A percentile compares a stretch with the other conserved stretches of the same genome.
phyloP scores from a whole-genome alignment of 2,797 vertebrate genomes.

The Alfaro cultratus region DNA sequence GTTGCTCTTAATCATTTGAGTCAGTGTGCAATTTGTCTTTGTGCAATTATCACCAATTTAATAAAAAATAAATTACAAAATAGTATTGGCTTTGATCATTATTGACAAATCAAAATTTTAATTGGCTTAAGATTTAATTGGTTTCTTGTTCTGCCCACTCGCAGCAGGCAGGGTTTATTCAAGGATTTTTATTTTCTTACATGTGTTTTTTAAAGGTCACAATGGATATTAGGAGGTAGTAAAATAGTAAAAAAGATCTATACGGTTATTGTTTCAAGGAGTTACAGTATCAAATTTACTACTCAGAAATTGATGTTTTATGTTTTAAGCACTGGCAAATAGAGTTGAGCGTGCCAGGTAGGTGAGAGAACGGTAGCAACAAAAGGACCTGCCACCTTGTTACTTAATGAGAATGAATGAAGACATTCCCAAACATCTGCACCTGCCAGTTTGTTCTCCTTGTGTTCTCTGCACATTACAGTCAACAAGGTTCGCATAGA shows the following conservation, averaged over 20 bases:
- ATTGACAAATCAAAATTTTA: neutral
- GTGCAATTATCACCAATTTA: slow-evolving; percentile 45
- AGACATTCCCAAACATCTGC: slow-evolving; percentile 46
- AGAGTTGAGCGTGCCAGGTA: slow-evolving; percentile 13
- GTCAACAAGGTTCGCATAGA: slow-evolving; percentile 13
- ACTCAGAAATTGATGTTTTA: slow-evolving; percentile 26
- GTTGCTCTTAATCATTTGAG: slow-evolving; percentile 40
- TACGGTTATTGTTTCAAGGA: slow-evolving; percentile 14
- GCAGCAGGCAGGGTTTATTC: slow-evolving; percentile 35
- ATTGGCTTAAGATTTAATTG: neutral
- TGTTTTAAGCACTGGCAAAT: slow-evolving; percentile 6
- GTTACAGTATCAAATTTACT: slow-evolving; percentile 8
- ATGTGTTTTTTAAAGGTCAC: slow-evolving; percentile 18
- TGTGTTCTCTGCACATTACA: slow-evolving; percentile 49
- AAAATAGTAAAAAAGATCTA: neutral
- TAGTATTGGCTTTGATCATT: neutral
- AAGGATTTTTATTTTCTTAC: slow-evolving; percentile 16
- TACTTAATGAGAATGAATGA: slow-evolving; percentile 66
- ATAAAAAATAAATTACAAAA: slow-evolving; percentile 12
- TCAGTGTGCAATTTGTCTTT: slow-evolving; percentile 43
- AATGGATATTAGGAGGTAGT: slow-evolving; percentile 12
- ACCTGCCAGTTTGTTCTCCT: slow-evolving; percentile 34
- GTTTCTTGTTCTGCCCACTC: slow-evolving; percentile 52
- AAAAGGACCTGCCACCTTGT: slow-evolving; percentile 40
- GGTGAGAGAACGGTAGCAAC: slow-evolving; percentile 36